A percentile compares a stretch with the other conserved stretches of the same genome.
These are phyloP conservation scores for Tympanuchus pallidicinctus DNA, from an alignment of 2,113 vertebrate genomes.

Conservation along the genomic window DNA sequence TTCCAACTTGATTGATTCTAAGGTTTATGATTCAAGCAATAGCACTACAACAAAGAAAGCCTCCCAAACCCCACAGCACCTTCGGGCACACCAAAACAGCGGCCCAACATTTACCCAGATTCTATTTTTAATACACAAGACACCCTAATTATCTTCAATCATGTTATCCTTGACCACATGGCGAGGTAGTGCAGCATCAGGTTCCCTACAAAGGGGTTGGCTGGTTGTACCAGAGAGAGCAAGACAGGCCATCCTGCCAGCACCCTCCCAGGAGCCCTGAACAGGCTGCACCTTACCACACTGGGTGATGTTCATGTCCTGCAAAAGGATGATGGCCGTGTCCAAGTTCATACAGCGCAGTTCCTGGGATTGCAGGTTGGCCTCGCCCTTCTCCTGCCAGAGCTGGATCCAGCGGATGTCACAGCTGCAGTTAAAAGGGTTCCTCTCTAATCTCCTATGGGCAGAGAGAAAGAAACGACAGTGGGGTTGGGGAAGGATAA, in stretches of 20 bases:
- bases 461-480: conserved; percentile 19
- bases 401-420: conserved; percentile 98
- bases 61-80: neutral
- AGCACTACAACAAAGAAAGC: neutral
- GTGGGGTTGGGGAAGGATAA: conserved; percentile 9
- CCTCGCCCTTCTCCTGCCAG: conserved; percentile 93
- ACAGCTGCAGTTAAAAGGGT: conserved; percentile 94
- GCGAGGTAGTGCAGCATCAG: neutral
- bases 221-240: neutral
- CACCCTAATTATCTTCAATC: neutral
- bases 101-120: neutral
- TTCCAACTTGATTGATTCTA: no score
- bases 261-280: neutral
- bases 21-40: neutral
- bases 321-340: conserved; percentile 82
- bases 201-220: neutral
- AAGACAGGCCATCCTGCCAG: neutral
- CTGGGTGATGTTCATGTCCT: conserved; percentile 92
- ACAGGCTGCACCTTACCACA: conserved; percentile 83
- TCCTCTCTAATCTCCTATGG: conserved; percentile 88
- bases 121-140: neutral
- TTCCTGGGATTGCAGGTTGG: conserved; percentile 87
- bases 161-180: neutral
- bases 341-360: conserved; percentile 89
- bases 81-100: neutral